Base-by-base conservation (phyloP, 1,140 invertebrate genomes). In the Megalopta genalis region DNA sequence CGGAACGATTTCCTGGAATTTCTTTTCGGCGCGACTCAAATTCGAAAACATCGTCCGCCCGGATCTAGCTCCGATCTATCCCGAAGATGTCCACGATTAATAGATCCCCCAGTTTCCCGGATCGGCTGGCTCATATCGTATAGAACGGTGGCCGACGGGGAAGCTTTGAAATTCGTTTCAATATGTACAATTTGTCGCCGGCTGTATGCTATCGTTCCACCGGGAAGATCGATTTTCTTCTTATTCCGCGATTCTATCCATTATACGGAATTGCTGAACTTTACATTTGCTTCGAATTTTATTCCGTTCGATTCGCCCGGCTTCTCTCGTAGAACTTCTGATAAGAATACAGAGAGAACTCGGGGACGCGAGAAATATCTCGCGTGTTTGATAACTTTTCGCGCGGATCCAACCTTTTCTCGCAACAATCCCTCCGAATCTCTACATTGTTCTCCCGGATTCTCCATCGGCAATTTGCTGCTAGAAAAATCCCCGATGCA, bases 151-250 rank as follows among this genome's bases (percentile, higher is more conserved):
- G 63, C n/a, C 42, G 68, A 70, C 52, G 75, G 57, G 37, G 37
- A 37, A 70, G 66, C 59, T 77, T 54, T 12, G 67, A 71, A 71
- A 77, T 77, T 77, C 76, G 57, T 71, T 77, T 71, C 76, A 71
- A 77, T 77, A 77, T 71, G 76, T 77, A 77, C 67, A 71, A 77
- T 77, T 77, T 71, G 76, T 71, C 68, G 67, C 60, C 60, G 76
- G 76, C 63, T 77, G 59, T 71, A 77, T 42, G 76, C 76, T 64
- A 54, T 63, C 46, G 73, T 57, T 59, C 25, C 39, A 25, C 37
- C 42, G 67, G 42, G 42, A 64, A 71, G 76, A 77, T 77, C 76
- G 68, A 77, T 77, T 71, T 71, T 77, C 59, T 77, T 77, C 76
- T 71, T 77, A 77, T 64, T 71, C 76, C 76, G 52, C 76, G 76